Evolutionary conservation across 1,140 invertebrate species (phyloP), one percentile per base, ranked within the genome.

Genomic region (Pogonus chalceus): DNA sequence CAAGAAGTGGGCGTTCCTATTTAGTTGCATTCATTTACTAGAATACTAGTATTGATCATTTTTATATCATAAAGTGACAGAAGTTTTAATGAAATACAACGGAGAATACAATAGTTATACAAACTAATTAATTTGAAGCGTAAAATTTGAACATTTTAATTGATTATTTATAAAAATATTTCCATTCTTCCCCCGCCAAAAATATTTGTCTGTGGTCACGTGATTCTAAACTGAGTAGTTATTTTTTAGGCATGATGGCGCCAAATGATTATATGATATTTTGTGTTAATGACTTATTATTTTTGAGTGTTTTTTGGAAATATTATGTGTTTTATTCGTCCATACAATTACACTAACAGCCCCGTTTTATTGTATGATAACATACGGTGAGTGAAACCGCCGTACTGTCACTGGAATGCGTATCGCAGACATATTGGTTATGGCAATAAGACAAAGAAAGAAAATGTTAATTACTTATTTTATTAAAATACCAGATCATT

Each of bases 241-340:
- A 73, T 76, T 76, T 75, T 76, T 73, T 69, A 71, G 69, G 70
- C 70, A 75, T 74, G 73, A 77, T 78, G 76, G 76, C 76, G 75
- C 76, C 76, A 79, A 79, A 75, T 66, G 69, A 67, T 68, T 68
- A 66, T 71, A 68, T 68, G 61, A 66, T 66, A 64, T 67, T 70
- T 70, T 66, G 67, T 72, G 69, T 69, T 66, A 68, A 69, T 72
- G 69, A 64, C 67, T 65, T 63, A 62, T 60, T 62, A 61, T 66
- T 65, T 69, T 56, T 63, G 59, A 65, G 31, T 31, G 20, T 18
- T 26, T 23, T 54, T 57, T 52, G 52, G 46, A 54, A 55, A 46
- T 53, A 23, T 51, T 49, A 47, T 50, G 52, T 50, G 53, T 56
- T 39, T 35, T 18, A 26, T 39, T 49, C 12, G 47, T 18, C 21